Evolutionary conservation across 2,888 invertebrate genomes (phyloP).

Genomic region (Clusia tigrina): DNA sequence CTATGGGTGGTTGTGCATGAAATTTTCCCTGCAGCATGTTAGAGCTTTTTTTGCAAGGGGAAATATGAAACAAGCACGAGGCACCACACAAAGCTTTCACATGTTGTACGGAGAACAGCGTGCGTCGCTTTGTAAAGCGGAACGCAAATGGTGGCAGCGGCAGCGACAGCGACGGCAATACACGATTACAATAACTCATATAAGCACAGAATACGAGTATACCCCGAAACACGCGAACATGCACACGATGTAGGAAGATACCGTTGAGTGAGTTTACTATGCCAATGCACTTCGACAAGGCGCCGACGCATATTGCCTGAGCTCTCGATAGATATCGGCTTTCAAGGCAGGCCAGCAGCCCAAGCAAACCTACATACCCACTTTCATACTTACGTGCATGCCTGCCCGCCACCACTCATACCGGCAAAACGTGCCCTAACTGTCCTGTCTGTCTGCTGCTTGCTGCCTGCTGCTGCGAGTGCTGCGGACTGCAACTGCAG

Average conservation of each 20-base stretch:
- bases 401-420: background rate
- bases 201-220: background rate
- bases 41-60: too few relatives aligned
- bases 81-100: too few relatives aligned
- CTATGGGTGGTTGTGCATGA: too few relatives aligned
- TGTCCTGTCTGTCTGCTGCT: too few relatives aligned
- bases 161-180: background rate
- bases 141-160: too few relatives aligned
- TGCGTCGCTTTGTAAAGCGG: too few relatives aligned
- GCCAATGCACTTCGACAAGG: constrained; percentile 52
- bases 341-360: background rate
- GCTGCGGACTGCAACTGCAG: background rate
- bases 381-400: too few relatives aligned
- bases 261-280: constrained; percentile 49
- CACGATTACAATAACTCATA: background rate
- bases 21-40: background rate
- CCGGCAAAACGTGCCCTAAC: too few relatives aligned
- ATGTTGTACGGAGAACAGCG: too few relatives aligned
- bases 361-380: too few relatives aligned
- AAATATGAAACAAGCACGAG: too few relatives aligned
- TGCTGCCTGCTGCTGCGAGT: background rate
- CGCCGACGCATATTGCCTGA: constrained; percentile 36
- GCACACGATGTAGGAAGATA: background rate
- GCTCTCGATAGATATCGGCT: background rate
- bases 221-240: too few relatives aligned